Conservation (phyloP, 2,797 vertebrate species). For the Chiloscyllium punctatum region DNA sequence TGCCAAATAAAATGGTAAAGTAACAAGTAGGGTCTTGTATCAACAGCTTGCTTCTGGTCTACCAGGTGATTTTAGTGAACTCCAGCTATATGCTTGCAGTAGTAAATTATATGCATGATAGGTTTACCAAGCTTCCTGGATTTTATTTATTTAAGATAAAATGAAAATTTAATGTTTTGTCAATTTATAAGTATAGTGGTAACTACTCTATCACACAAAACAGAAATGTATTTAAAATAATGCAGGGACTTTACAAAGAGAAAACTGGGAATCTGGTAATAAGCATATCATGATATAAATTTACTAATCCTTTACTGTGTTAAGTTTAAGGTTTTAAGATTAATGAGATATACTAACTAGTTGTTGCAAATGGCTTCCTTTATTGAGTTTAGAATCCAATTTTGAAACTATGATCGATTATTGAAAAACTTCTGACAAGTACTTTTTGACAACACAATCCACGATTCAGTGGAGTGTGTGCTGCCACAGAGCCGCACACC, state of each 20-base stretch:
- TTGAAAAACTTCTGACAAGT: background rate
- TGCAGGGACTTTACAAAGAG: background rate
- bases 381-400: background rate
- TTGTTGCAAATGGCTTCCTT: background rate
- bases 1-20: background rate
- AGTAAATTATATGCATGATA: background rate
- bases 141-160: background rate
- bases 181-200: no score
- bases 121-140: background rate
- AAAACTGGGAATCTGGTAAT: background rate
- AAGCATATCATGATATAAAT: background rate
- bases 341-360: background rate
- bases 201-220: no score
- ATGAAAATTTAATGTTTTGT: background rate
- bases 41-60: background rate
- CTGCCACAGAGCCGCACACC: background rate
- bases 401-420: background rate
- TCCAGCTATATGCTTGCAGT: background rate
- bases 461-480: background rate
- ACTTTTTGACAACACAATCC: background rate
- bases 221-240: background rate
- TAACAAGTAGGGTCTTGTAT: background rate
- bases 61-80: no score
- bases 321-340: background rate
- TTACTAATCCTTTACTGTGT: background rate